A percentile compares a stretch with the other conserved stretches of the same genome.
phyloP scores from a whole-genome alignment of 2,797 vertebrate species.

The Rhincodon typus region DNA sequence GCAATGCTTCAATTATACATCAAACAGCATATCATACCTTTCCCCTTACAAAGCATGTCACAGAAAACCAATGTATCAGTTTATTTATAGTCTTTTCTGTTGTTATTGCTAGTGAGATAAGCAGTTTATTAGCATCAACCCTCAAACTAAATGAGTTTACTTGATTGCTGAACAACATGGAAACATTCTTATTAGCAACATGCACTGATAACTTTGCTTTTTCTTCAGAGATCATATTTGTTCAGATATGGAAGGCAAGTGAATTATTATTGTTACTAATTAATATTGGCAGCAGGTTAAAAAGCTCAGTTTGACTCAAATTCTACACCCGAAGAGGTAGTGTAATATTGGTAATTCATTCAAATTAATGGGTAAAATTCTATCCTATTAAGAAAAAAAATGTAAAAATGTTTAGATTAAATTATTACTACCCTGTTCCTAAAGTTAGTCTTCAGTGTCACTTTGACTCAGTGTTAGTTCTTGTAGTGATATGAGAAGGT shows the following conservation, averaged over 20 bases:
- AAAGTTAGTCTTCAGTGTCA: not conserved
- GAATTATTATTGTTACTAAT: not conserved
- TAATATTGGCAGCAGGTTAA: not conserved
- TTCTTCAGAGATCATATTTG: not conserved
- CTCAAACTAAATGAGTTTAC: not conserved
- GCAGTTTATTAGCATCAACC: not conserved
- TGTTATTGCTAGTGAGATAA: not conserved
- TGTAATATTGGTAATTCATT: not conserved
- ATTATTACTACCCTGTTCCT: not conserved
- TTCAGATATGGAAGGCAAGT: not conserved
- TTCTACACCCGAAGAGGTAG: not conserved
- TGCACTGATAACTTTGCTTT: not conserved
- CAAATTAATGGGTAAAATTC: not conserved
- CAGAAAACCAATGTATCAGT: conserved; percentile 7
- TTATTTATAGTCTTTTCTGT: not conserved
- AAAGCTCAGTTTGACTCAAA: not conserved
- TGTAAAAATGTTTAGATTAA: not conserved
- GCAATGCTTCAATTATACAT: not conserved
- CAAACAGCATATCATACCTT: not conserved
- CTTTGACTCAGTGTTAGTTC: not conserved
- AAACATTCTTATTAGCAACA: not conserved
- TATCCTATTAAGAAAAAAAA: not conserved
- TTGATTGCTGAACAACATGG: too few species aligned
- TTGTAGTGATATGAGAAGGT: not conserved
- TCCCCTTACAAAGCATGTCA: not conserved